Evolutionary conservation across 2,888 invertebrate genomes (phyloP), one percentile per base, ranked within the genome.

Genomic region (Troides aeacus): DNA sequence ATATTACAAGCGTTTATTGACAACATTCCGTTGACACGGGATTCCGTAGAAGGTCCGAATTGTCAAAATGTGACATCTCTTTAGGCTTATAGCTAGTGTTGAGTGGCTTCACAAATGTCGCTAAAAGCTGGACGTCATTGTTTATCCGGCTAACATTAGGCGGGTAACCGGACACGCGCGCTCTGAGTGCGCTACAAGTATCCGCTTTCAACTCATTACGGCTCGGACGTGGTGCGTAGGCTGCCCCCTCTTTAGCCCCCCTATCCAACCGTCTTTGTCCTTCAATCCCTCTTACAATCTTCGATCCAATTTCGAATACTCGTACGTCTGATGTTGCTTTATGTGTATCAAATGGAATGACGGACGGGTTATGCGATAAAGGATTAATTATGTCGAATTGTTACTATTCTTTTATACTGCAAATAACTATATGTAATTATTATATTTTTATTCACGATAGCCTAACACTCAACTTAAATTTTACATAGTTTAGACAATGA

Each of bases 181-280:
- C 84, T 83, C 88, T 92, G 92, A 92, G 92, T 92, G 92, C 91
- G 91, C 90, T 92, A 92, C 92, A 92, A 92, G 92, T 92, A 92
- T 92, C 92, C 90, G 92, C 92, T 92, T 92, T 92, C 92, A 92
- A 92, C 92, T 92, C 92, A 92, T 92, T 92, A 92, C 89, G 85
- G 90, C 80, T 85, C 87, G 90, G 90, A 91, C 91, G 91, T 90
- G 89, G 90, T 90, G 90, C 91, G 92, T 91, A 89, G 90, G 89
- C 82, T 76, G 79, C 71, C 79, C 77, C 80, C 69, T 70, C 74
- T n/a, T n/a, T 17, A 23, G 21, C 73, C 80, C 76, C 30, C 79
- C 75, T 80, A 74, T 74, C 79, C 76, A 76, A 68, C 79, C 84
- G 84, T 84, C 89, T 88, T 89, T 89, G 89, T 89, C 89, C 90